These are phyloP conservation scores for Litoditis marina DNA, from an alignment of 2,888 invertebrate genomes.

Conservation along the genomic window DNA sequence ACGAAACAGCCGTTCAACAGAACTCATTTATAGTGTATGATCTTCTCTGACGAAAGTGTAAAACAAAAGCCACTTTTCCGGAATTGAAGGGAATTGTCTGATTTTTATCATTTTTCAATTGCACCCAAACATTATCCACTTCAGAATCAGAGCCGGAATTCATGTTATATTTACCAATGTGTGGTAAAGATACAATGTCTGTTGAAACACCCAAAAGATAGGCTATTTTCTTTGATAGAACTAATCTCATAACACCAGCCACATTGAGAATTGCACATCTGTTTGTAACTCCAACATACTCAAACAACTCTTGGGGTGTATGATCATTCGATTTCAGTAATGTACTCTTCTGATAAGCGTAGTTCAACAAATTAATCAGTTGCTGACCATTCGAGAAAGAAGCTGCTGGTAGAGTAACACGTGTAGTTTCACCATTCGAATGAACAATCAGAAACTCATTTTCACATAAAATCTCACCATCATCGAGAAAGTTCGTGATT, in stretches of 20 bases:
- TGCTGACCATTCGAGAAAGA: too few species aligned
- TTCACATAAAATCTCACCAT: neutral
- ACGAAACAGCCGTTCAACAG: conserved; percentile 6
- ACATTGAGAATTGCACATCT: too few species aligned
- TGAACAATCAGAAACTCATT: conserved; percentile 10
- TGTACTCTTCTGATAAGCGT: too few species aligned
- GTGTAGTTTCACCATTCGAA: too few species aligned
- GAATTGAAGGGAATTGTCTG: conserved; percentile 14
- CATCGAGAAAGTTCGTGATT: conserved; percentile 4
- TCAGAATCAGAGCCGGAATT: conserved; percentile 1
- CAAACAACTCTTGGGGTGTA: too few species aligned
- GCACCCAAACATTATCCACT: neutral
- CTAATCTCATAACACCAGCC: too few species aligned
- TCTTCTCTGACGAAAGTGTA: conserved; percentile 11
- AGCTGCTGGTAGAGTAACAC: too few species aligned
- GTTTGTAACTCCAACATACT: too few species aligned
- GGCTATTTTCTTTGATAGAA: too few species aligned
- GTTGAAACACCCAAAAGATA: too few species aligned
- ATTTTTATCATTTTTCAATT: conserved; percentile 11
- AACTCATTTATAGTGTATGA: neutral
- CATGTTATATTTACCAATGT: conserved; percentile 1
- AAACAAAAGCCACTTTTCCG: conserved; percentile 9
- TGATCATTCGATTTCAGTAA: too few species aligned
- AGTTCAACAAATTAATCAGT: too few species aligned
- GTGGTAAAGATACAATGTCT: conserved; percentile 3